Evolutionary conservation across 2,113 vertebrate genomes (phyloP).

Genomic region (Datnioides undecimradiatus): DNA sequence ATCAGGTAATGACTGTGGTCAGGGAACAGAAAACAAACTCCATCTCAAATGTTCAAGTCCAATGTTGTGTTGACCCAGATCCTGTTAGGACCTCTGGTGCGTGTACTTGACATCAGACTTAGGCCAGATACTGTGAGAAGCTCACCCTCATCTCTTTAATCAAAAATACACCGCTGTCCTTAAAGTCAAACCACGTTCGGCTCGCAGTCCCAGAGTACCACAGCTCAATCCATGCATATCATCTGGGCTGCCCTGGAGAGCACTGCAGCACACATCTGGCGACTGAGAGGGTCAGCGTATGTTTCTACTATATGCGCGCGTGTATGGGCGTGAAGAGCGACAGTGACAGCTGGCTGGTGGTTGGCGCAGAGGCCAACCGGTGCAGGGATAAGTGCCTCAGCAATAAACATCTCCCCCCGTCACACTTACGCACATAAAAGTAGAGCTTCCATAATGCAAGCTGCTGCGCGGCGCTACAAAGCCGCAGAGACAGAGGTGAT

Average conservation of each 20-base stretch:
- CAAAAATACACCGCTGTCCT: neutral
- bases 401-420: constrained; percentile 1
- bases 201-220: constrained; percentile 30
- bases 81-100: neutral
- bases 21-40: no score
- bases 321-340: constrained; percentile 42
- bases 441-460: constrained; percentile 18
- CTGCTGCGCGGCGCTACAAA: constrained; percentile 32
- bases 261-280: constrained; percentile 60
- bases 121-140: no score
- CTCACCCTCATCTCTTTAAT: neutral
- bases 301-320: constrained; percentile 14
- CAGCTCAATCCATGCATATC: constrained; percentile 46
- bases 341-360: constrained; percentile 73
- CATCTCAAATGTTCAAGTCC: neutral
- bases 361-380: constrained; percentile 49
- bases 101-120: neutral
- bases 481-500: constrained; percentile 49
- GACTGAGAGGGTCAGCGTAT: constrained; percentile 43
- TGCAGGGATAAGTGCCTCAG: constrained; percentile 41
- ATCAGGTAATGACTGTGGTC: no score
- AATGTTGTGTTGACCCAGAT: neutral
- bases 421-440: constrained; percentile 1
- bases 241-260: constrained; percentile 65
- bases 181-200: constrained; percentile 61